A percentile compares a stretch with the other conserved stretches of the same genome.
These are phyloP conservation scores for Drosophila kurseongensis DNA, from an alignment of 1,140 invertebrate species.

Conservation along the genomic window DNA sequence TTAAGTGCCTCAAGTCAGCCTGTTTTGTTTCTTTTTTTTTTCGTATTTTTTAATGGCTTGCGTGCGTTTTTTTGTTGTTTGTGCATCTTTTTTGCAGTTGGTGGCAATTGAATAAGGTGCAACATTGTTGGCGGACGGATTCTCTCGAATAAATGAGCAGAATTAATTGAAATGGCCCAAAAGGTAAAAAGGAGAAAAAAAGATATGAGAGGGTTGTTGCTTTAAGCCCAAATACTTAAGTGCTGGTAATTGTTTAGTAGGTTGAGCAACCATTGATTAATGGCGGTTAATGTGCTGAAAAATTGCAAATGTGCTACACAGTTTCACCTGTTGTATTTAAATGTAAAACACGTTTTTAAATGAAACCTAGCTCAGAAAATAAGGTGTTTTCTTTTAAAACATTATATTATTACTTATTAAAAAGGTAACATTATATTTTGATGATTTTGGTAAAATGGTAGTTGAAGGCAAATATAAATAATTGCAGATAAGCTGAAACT, in stretches of 20 bases:
- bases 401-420: background rate
- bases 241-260: constrained; percentile 30
- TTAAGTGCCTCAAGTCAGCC: constrained; percentile 54
- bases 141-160: constrained; percentile 20
- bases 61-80: constrained; percentile 45
- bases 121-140: constrained; percentile 49
- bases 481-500: too few relatives aligned
- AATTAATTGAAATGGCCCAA: constrained; percentile 34
- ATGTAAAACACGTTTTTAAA: constrained; percentile 7
- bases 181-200: constrained; percentile 20
- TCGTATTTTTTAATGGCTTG: constrained; percentile 52
- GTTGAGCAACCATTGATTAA: constrained; percentile 19
- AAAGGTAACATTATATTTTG: background rate
- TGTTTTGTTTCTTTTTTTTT: constrained; percentile 42
- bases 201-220: background rate
- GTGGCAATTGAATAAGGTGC: constrained; percentile 41
- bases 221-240: constrained; percentile 12
- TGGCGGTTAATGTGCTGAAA: constrained; percentile 32
- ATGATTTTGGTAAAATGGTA: too few relatives aligned
- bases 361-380: background rate
- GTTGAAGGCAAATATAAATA: too few relatives aligned
- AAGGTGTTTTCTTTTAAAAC: background rate
- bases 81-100: constrained; percentile 27
- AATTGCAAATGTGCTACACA: constrained; percentile 25
- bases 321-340: constrained; percentile 13